Evolutionary conservation across 2,888 invertebrate genomes (phyloP), one percentile per base, ranked within the genome.

Genomic region (Perithous albicinctus): DNA sequence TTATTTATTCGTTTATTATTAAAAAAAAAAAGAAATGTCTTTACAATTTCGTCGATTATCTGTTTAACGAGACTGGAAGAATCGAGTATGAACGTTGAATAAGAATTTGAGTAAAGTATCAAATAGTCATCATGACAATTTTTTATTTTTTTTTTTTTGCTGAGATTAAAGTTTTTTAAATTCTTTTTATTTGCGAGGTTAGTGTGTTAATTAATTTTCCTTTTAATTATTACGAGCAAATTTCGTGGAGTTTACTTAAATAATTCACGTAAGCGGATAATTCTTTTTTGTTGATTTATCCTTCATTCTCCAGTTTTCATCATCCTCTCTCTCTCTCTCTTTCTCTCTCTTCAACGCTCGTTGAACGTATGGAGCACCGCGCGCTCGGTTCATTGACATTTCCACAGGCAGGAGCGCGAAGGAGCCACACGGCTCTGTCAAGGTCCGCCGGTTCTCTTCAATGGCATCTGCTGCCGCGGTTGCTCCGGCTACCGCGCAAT

Each of bases 371-470:
- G 61, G 70, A 38, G 35, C 66, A 64, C 66, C 46, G 63, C 69
- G 63, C 69, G 73, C 26, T 54, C 85, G 86, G 90, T 90, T 90
- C 90, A 90, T 88, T 90, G 90, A 89, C 90, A 89, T 82, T 86
- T 86, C 81, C 77, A 72, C n/a, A n/a, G n/a, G 61, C 78, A 61
- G 73, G 12, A 72, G 76, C 46, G 35, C 63, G 46, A 75, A 76
- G 70, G 43, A 77, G 74, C 77, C 69, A 72, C 83, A 63, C n/a
- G n/a, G 81, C 88, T 87, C 87, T 88, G 87, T 89, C 90, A 91
- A 90, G 91, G 91, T 90, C 90, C 89, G 89, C 86, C 87, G 85
- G 87, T 89, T 90, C 88, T 87, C 79, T 77, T 87, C 86, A 87
- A 89, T 89, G 88, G 87, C 87, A 87, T 87, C 79, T 82, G 79